Conservation (phyloP, 2,888 invertebrate species). For the Caenorhabditis sp. region DNA sequence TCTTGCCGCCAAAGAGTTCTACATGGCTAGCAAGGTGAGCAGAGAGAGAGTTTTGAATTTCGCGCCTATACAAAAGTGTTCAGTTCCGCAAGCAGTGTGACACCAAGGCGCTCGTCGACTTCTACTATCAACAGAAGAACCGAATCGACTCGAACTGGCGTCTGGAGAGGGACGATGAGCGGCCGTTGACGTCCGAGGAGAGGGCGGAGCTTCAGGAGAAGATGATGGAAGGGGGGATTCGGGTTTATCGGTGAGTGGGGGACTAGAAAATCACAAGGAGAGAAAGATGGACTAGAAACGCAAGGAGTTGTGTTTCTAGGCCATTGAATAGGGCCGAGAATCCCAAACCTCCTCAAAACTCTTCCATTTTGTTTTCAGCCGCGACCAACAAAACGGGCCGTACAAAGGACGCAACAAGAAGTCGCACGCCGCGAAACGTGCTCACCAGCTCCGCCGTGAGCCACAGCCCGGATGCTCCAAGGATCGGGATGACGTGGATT, state of each 20-base stretch:
- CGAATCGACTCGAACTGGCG: slow-evolving; percentile 27
- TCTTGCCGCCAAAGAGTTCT: slow-evolving; percentile 5
- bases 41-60: background rate
- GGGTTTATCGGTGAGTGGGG: background rate
- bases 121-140: slow-evolving; percentile 50
- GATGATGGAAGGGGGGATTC: background rate
- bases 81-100: slow-evolving; percentile 11
- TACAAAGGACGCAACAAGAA: background rate
- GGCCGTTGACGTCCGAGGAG: slow-evolving; percentile 9
- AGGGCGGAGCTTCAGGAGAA: slow-evolving; percentile 11
- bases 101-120: slow-evolving; percentile 20
- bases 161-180: background rate
- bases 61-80: background rate
- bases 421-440: background rate
- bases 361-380: slow-evolving; percentile 18
- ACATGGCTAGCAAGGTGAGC: slow-evolving; percentile 17
- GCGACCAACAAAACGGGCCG: slow-evolving; percentile 5
- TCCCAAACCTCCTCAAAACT: background rate
- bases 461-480: background rate
- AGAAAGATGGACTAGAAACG: background rate
- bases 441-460: background rate
- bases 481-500: background rate
- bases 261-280: too few relatives aligned
- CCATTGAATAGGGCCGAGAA: background rate
- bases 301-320: background rate